These are phyloP conservation scores for Pocota personata DNA, from an alignment of 2,888 invertebrate genomes.

Conservation along the genomic window DNA sequence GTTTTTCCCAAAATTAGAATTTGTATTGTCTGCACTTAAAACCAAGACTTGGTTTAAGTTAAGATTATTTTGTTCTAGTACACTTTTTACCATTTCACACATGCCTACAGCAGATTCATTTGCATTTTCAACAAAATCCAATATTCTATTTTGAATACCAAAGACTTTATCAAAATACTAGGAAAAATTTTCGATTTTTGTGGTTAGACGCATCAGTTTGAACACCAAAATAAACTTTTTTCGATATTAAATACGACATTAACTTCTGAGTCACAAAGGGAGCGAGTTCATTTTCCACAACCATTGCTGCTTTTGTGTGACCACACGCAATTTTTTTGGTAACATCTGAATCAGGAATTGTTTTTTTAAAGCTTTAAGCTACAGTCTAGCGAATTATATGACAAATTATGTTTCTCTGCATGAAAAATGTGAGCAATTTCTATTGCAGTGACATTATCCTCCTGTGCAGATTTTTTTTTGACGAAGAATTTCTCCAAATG, in stretches of 20 bases:
- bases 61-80: conserved; percentile 6
- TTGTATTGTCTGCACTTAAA: conserved; percentile 23
- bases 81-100: conserved; percentile 26
- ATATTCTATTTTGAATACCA: conserved; percentile 31
- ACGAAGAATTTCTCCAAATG: neutral
- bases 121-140: conserved; percentile 13
- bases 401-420: conserved; percentile 25
- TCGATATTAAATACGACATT: conserved; percentile 1
- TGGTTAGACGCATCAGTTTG: conserved; percentile 32
- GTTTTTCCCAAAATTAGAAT: conserved; percentile 20
- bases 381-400: conserved; percentile 23
- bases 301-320: conserved; percentile 17
- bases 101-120: conserved; percentile 25
- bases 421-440: conserved; percentile 12
- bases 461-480: conserved; percentile 8
- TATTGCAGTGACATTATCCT: conserved; percentile 5
- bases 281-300: no score
- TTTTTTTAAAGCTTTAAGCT: conserved; percentile 22
- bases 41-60: conserved; percentile 19
- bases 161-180: conserved; percentile 23
- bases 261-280: conserved; percentile 14
- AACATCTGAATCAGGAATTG: conserved; percentile 14
- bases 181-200: conserved; percentile 27
- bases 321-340: neutral
- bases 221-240: no score